Evolutionary conservation across 1,140 invertebrate genomes (phyloP), one percentile per base, ranked within the genome.

Genomic region (Chlorops oryzae): DNA sequence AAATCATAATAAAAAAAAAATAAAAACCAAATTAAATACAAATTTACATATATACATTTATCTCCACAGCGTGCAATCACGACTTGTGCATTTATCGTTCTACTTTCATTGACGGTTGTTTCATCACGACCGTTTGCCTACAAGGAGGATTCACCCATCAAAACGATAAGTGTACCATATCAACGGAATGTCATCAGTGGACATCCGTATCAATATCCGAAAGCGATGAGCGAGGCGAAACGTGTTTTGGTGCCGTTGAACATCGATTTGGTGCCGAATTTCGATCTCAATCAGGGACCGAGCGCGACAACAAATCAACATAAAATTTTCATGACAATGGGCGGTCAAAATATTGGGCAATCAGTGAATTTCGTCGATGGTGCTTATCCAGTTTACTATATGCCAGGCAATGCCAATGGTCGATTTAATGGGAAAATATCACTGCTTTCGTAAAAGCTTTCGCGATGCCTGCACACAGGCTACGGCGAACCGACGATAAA

Each of bases 351-450:
- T 25, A n/a, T n/a, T n/a, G 52, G 52, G 15, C 21, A 15, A n/a
- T 15, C 47, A 10, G 23, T 55, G 6, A 55, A 55, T 27, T 51
- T 55, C 17, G 49, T 37, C 10, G 54, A 55, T 9, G 54, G 54
- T 3, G 54, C 54, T 10, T 55, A 55, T 45, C 54, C 54, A 2
- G 54, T 55, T 40, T 55, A 55, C 24, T 55, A 55, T 46, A 55
- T 51, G 49, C 50, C 50, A 2, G 43, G 54, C 20, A 51, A 49
- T 47, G 54, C 43, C 5, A 55, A 55, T 42, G 54, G 54, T 1
- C 38, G 46, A 41, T 55, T 55, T 27, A 50, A 54, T 49, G 45
- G 46, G 10, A 44, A 52, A 52, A 52, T 55, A 10, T 52, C 45
- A 9, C 15, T 55, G 34, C 34, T 55, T n/a, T 41, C 21, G 3